Base-by-base conservation (phyloP, 2,797 vertebrate genomes). In the Acestrorhynchus altus region DNA sequence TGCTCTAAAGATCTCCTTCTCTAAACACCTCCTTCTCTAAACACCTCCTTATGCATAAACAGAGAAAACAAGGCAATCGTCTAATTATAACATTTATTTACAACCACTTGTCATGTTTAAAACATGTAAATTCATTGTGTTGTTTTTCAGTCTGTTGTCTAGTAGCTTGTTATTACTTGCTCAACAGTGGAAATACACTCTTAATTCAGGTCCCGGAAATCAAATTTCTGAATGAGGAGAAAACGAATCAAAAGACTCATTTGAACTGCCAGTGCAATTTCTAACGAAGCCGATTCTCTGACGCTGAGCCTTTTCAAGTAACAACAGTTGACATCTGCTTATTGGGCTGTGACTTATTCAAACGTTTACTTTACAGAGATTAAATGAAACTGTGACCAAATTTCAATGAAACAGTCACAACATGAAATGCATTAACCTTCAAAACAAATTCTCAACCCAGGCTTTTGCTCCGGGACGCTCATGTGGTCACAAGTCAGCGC, bases 251-350 rank as follows among this genome's bases (percentile, higher is more conserved):
- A 40, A 44, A 51, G 46, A 31, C 16, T n/a, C 24, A 28, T 68
- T 68, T 75, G 22, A 31, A 54, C 35, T 65, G 26, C 31, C 31
- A 75, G 52, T 39, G n/a, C 60, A 24, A 46, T 69, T 52, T 69
- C 5, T 49, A 68, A 28, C 39, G 28, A 69, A 18, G 18, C 24
- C 20, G 18, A n/a, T 51, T 31, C 47, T 35, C 44, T 51, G 46
- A 44, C 16, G 40, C 63, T 15, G 22, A 24, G 20, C 12, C 44
- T 47, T n/a, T n/a, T 67, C 6, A 47, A 67, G 24, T 24, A 46
- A 20, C 15, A 4, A 11, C 22, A 18, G 22, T 28, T 51, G 22
- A 68, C 24, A 49, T 68, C 65, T 28, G 65, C 64, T 67, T 47
- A 67, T 46, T 67, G 42, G 64, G 6, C 24, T 49, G 44, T 49